Conservation (phyloP, 2,113 vertebrate species). For the Prolemur simus region DNA sequence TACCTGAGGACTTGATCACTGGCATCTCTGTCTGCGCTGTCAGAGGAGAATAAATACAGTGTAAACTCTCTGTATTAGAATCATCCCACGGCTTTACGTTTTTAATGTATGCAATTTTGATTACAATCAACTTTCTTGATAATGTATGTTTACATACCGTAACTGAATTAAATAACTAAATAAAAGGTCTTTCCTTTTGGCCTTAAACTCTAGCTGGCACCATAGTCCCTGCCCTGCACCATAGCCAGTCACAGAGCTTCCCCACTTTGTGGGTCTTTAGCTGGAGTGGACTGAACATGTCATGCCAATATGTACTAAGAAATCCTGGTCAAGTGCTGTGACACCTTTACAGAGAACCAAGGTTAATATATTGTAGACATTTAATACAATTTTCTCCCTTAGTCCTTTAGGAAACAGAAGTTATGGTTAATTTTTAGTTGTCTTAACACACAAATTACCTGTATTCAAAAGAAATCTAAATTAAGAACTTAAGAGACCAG, state of each 20-base stretch:
- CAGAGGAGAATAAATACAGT: background rate
- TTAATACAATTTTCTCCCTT: background rate
- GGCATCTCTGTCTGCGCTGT: slow-evolving; percentile 78
- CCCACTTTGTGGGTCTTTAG: background rate
- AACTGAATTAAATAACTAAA: background rate
- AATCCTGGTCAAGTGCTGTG: background rate
- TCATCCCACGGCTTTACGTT: background rate
- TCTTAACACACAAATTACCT: background rate
- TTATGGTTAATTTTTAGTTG: background rate
- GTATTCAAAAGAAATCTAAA: background rate
- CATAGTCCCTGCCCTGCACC: background rate
- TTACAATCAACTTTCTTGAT: background rate
- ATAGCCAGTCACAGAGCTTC: background rate
- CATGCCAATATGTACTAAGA: background rate
- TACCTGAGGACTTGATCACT: slow-evolving; percentile 82
- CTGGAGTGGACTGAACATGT: accelerated
- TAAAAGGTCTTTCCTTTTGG: background rate
- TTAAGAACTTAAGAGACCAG: background rate
- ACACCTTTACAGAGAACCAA: background rate
- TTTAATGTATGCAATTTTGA: too few relatives aligned
- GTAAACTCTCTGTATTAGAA: accelerated
- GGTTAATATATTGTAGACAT: background rate
- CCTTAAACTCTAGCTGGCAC: background rate
- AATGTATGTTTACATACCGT: accelerated
- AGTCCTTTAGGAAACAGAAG: background rate